Evolutionary conservation across 2,797 vertebrate species (phyloP).

Genomic region (Melanotaenia trifasciata): DNA sequence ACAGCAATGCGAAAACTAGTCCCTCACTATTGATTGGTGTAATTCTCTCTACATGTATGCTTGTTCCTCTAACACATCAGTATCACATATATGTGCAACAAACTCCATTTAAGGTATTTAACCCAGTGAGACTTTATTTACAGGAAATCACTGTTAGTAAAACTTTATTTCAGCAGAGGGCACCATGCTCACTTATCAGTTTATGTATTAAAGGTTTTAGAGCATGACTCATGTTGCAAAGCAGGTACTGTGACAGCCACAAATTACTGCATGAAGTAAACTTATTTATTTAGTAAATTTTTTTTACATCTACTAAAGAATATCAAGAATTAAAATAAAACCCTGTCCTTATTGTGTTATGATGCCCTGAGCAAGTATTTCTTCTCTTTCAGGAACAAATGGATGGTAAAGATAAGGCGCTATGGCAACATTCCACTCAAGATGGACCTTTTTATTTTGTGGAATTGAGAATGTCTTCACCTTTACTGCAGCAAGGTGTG

Average conservation of each 20-base stretch:
- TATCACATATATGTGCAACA: background rate
- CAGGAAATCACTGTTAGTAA: background rate
- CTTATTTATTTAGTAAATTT: background rate
- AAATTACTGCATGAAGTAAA: background rate
- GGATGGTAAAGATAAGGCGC: slow-evolving; percentile 63
- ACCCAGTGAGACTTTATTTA: background rate
- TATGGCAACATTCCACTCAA: slow-evolving; percentile 52
- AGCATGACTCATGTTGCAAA: background rate
- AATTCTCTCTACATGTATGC: background rate
- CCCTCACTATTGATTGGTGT: background rate
- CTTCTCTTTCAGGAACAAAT: slow-evolving; percentile 77
- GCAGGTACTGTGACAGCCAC: background rate
- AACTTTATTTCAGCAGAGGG: slow-evolving; percentile 15
- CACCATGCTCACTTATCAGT: slow-evolving; percentile 15
- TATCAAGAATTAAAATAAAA: background rate
- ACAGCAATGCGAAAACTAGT: background rate
- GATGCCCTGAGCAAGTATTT: slow-evolving; percentile 3
- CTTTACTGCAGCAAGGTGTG: slow-evolving; percentile 45
- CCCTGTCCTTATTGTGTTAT: background rate
- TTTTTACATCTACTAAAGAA: background rate
- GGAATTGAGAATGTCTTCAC: slow-evolving; percentile 43
- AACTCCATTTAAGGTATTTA: background rate
- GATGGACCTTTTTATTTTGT: slow-evolving; percentile 37
- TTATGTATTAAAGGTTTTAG: background rate
- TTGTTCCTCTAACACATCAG: background rate